Conservation (phyloP, 2,888 invertebrate genomes). For the Mythimna lalbum region DNA sequence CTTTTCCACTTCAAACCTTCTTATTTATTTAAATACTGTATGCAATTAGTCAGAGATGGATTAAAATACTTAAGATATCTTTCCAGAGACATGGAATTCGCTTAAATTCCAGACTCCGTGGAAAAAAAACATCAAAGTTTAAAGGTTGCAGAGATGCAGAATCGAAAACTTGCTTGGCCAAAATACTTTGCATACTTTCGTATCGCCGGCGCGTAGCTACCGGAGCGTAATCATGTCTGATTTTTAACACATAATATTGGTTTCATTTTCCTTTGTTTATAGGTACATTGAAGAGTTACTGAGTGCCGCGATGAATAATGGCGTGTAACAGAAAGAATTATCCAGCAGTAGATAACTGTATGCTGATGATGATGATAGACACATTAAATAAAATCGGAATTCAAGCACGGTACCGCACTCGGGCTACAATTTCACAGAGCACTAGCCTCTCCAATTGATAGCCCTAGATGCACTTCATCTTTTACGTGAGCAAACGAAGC, state of each 20-base stretch:
- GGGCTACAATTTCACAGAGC: neutral
- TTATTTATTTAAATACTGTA: slow-evolving; percentile 52
- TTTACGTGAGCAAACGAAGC: neutral
- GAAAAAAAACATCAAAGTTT: slow-evolving; percentile 59
- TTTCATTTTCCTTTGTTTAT: slow-evolving; percentile 11
- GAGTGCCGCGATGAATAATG: neutral
- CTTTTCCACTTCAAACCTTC: slow-evolving; percentile 55
- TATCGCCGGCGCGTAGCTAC: slow-evolving; percentile 52
- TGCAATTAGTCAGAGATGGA: slow-evolving; percentile 59
- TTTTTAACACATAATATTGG: slow-evolving; percentile 34
- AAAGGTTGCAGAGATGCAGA: slow-evolving; percentile 67
- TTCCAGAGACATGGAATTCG: slow-evolving; percentile 61
- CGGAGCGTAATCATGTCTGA: slow-evolving; percentile 31
- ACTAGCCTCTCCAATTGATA: neutral
- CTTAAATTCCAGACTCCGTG: slow-evolving; percentile 57
- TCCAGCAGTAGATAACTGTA: neutral
- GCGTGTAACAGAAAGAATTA: neutral
- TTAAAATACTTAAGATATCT: slow-evolving; percentile 60
- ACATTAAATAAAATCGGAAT: neutral
- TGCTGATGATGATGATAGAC: neutral
- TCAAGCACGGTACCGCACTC: neutral
- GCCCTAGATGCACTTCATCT: neutral
- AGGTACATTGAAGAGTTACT: neutral
- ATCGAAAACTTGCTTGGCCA: slow-evolving; percentile 60
- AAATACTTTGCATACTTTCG: slow-evolving; percentile 69